Percentiles rank a stretch among this genome's conserved stretches.
Evolutionary conservation across 2,113 vertebrate genomes (phyloP).

Genomic region (Coreoperca whiteheadi): DNA sequence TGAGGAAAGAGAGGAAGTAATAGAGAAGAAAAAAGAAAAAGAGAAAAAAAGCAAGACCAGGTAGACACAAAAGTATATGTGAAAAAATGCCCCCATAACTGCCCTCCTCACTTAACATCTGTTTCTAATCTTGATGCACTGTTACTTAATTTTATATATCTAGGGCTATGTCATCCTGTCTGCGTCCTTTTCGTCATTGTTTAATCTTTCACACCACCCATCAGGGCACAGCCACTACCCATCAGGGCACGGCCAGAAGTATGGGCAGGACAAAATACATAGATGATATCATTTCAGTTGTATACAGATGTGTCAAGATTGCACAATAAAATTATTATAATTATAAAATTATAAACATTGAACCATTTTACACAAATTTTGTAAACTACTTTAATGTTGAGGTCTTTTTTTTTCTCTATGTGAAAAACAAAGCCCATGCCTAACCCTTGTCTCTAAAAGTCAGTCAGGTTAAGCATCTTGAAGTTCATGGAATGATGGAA

Average conservation of each 20-base stretch:
- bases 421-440: too few species aligned
- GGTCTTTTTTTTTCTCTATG: too few species aligned
- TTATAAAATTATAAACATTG: too few species aligned
- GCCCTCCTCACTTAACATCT: background rate
- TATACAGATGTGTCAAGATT: background rate
- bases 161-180: background rate
- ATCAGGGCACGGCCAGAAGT: background rate
- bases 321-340: too few species aligned
- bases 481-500: too few species aligned
- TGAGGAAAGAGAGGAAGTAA: background rate
- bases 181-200: background rate
- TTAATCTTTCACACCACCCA: background rate
- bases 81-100: background rate
- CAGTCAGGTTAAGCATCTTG: too few species aligned
- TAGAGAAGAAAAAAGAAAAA: background rate
- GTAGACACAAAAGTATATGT: background rate
- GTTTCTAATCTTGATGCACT: background rate
- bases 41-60: conserved; percentile 10
- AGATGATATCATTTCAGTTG: too few species aligned
- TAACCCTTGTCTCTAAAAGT: too few species aligned
- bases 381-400: too few species aligned
- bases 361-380: too few species aligned
- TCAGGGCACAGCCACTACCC: background rate
- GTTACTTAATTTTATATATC: conserved; percentile 1
- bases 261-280: background rate